Base-by-base conservation (phyloP, 2,113 vertebrate genomes). In the Scatophagus argus region DNA sequence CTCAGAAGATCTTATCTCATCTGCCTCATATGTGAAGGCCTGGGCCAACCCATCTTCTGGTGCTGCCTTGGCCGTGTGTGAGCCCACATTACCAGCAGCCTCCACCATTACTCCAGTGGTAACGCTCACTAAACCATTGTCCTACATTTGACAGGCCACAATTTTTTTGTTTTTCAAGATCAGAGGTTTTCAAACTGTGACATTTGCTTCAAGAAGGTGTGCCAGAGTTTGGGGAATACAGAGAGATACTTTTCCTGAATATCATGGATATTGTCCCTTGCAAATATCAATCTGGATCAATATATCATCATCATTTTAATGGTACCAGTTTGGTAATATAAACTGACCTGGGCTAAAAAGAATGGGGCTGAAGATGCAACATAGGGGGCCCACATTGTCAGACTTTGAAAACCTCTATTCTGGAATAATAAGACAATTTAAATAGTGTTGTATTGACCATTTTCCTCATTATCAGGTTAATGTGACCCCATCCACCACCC, bases 21-120 rank as follows among this genome's bases (percentile, higher is more conserved):
- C 90, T 72, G 75, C 86, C 46, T 87, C 90, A 12, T 94, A 89
- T 59, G 89, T 82, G 51, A 86, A 93, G 49, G 90, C 93, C 77
- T 94, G 94, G 93, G 92, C 94, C 46, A 81, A 92, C 79, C 93
- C 93, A 32, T 77, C 88, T 8, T 81, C 90, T 63, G 87, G 83
- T 62, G 81, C 84, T 74, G 64, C 88, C 79, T 84, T 91, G 76
- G 77, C 86, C 60, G 46, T 41, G 17, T 78, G 85, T 55, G 87
- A 88, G 75, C 83, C 83, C 64, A 47, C 79, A 3, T 72, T 74
- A 77, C 68, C 88, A 51, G 58, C 58, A 58, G 73, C 61, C 55
- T 80, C 81, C 62, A 21, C 64, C 74, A 16, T 82, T 49, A 66
- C 73, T 47, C 87, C 88, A 79, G 49, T 70, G 87, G 91, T 92